Evolutionary conservation across 2,888 invertebrate genomes (phyloP), one percentile per base, ranked within the genome.

Genomic region (Octonoba sinensis): DNA sequence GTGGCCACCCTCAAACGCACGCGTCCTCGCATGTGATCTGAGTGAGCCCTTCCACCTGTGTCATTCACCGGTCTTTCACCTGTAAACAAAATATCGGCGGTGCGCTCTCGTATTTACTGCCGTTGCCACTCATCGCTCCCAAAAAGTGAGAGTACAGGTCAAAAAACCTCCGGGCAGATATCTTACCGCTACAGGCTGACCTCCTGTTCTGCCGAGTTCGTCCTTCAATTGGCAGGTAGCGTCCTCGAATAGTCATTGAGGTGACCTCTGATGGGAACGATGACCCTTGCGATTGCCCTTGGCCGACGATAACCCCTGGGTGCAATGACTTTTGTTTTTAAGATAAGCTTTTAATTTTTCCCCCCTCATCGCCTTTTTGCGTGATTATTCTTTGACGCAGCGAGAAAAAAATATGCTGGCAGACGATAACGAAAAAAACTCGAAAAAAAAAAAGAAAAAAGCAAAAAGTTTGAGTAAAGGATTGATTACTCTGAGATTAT

Each of bases 211-310:
- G 36, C 71, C 57, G 36, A 67, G 67, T 46, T 24, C 47, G 79
- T 73, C 79, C 79, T 79, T 79, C 73, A 51, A 16, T 54, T n/a
- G 18, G 51, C 79, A 79, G 73, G 79, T 79, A 79, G 59, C 79
- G 79, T 66, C 65, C 65, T 65, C 49, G 15, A 65, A 65, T 18
- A 65, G 65, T 65, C 73, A 79, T 79, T 79, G 79, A 56, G 54
- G 24, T 73, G 73, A 79, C 79, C 79, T 79, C 67, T 24, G 67
- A 46, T 18, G 18, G 18, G 72, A 51, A 60, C 57, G 22, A 49
- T 59, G 59, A 59, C 65, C 73, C 67, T 56, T 47, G 65, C 72
- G 67, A 66, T 66, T 72, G 79, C 20, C 49, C 44, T 66, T 79
- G 79, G 46, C 79, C 79, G 66, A 36, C 64, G 18, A 24, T 47